Percentiles rank a stretch among this genome's conserved stretches.
Conservation (phyloP, 2,888 invertebrate genomes). For the Leptura quadrifasciata region DNA sequence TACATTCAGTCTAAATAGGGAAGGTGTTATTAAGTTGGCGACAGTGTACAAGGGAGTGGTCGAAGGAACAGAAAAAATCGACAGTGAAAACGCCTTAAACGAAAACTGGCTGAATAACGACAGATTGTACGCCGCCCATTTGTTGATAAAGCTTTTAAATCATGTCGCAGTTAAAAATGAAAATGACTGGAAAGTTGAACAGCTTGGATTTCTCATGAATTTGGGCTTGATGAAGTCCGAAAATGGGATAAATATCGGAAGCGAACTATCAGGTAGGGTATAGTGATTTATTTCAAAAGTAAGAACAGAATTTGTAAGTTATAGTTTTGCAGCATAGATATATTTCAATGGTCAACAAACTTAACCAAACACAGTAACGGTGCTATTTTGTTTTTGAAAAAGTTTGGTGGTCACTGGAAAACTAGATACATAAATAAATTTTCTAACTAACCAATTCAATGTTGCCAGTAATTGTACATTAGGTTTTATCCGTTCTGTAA, state of each 20-base stretch:
- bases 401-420: too few relatives aligned
- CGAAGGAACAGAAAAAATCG: slow-evolving; percentile 69
- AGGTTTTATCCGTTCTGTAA: too few relatives aligned
- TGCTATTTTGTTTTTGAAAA: too few relatives aligned
- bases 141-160: slow-evolving; percentile 74
- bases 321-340: too few relatives aligned
- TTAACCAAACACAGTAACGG: too few relatives aligned
- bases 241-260: slow-evolving; percentile 74
- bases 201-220: slow-evolving; percentile 80
- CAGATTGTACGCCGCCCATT: slow-evolving; percentile 80
- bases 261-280: slow-evolving; percentile 78
- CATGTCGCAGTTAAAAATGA: slow-evolving; percentile 74
- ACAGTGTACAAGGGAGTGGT: slow-evolving; percentile 78
- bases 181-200: slow-evolving; percentile 80
- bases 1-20: slow-evolving; percentile 77
- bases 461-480: too few relatives aligned
- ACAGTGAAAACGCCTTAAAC: slow-evolving; percentile 67
- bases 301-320: neutral
- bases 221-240: slow-evolving; percentile 79
- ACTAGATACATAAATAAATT: too few relatives aligned
- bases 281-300: neutral
- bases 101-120: slow-evolving; percentile 83
- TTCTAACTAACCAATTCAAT: too few relatives aligned
- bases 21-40: slow-evolving; percentile 80
- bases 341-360: too few relatives aligned